These are phyloP conservation scores for Drosophila ezoana DNA, from an alignment of 2,888 invertebrate species.

Conservation along the genomic window DNA sequence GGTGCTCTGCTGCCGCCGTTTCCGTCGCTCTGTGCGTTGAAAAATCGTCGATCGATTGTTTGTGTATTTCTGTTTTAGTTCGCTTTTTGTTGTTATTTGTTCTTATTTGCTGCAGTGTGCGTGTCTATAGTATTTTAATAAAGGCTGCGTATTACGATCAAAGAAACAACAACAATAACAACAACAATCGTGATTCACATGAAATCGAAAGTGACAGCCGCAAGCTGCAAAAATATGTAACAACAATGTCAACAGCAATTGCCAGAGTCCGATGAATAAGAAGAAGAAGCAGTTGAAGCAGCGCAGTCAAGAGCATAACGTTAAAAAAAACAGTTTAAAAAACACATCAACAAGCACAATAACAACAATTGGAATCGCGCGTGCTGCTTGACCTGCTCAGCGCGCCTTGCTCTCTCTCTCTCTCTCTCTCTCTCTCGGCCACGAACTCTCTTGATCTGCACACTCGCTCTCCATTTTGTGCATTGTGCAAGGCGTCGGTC, in stretches of 20 bases:
- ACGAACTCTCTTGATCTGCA: constrained; percentile 34
- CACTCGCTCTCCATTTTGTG: constrained; percentile 15
- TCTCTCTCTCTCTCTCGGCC: constrained; percentile 39
- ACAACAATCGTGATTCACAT: constrained; percentile 44
- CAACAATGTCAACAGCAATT: constrained; percentile 74
- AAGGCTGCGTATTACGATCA: constrained; percentile 44
- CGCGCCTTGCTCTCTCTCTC: constrained; percentile 34
- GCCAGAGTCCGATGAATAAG: constrained; percentile 29
- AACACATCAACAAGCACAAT: constrained; percentile 35
- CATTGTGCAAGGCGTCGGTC: constrained; percentile 42
- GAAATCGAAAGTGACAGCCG: constrained; percentile 71
- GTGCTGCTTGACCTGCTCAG: constrained; percentile 69
- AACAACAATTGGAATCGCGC: constrained; percentile 56
- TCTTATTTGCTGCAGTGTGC: constrained; percentile 32
- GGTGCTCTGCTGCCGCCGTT: constrained; percentile 49
- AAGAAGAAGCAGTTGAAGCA: constrained; percentile 31
- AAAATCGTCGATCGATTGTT: constrained; percentile 55
- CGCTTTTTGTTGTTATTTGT: constrained; percentile 38
- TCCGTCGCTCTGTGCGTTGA: constrained; percentile 48
- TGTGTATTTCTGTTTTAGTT: constrained; percentile 34
- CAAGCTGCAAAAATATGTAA: constrained; percentile 54
- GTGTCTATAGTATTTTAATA: constrained; percentile 38
- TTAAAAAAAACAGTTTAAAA: constrained; percentile 22
- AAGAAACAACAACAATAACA: constrained; percentile 41
- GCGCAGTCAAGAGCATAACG: constrained; percentile 47